A percentile compares a stretch with the other conserved stretches of the same genome.
Evolutionary conservation across 2,113 vertebrate species (phyloP).

Genomic region (Chrysochloris asiatica): DNA sequence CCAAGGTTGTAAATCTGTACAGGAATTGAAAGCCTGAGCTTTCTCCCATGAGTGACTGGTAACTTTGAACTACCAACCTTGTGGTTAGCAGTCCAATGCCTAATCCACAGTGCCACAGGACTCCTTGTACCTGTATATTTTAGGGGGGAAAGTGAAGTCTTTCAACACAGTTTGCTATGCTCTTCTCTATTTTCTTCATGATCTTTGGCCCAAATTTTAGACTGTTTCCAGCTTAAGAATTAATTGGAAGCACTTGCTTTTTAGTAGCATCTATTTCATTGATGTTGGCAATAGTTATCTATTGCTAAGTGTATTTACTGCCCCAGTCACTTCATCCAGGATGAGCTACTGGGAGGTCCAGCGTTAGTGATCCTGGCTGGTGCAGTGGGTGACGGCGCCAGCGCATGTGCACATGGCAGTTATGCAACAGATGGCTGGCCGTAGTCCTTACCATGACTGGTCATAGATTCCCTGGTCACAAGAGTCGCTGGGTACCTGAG

Average conservation of each 20-base stretch:
- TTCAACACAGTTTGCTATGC: too few relatives aligned
- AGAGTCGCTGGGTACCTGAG: background rate
- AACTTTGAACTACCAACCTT: too few relatives aligned
- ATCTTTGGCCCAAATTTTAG: background rate
- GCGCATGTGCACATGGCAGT: background rate
- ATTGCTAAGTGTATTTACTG: background rate
- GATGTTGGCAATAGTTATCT: constrained; percentile 26
- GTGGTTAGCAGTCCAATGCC: too few relatives aligned
- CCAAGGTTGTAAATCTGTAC: too few relatives aligned
- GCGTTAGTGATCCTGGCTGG: rapidly evolving
- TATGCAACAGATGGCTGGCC: background rate
- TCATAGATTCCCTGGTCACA: background rate
- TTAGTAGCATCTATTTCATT: constrained; percentile 17
- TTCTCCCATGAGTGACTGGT: too few relatives aligned
- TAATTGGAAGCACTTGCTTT: constrained; percentile 32
- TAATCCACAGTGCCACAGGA: too few relatives aligned
- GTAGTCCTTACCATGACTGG: background rate
- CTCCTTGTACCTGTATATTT: background rate
- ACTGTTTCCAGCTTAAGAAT: constrained; percentile 30
- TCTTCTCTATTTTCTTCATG: background rate
- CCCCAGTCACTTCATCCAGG: background rate
- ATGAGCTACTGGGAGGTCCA: background rate
- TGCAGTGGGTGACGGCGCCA: background rate
- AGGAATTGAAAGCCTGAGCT: too few relatives aligned
- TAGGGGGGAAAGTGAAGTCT: too few relatives aligned